A percentile compares a stretch with the other conserved stretches of the same genome.
Evolutionary conservation across 2,888 invertebrate species (phyloP).

Genomic region (Amphipyra tragopoginis): DNA sequence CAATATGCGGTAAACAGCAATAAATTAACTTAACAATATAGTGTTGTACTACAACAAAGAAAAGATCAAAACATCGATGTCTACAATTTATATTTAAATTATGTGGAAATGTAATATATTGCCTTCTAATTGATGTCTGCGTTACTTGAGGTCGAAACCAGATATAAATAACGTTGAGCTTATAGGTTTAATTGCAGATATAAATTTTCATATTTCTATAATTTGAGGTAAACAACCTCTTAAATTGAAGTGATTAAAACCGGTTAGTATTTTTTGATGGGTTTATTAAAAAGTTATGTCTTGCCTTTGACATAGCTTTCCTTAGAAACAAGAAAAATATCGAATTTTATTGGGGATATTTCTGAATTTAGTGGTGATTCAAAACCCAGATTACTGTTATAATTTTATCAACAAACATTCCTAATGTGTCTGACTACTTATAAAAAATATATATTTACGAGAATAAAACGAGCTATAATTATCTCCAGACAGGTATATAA

Average conservation of each 20-base stretch:
- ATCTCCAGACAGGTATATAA: constrained; percentile 21
- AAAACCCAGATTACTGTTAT: neutral
- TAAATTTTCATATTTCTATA: neutral
- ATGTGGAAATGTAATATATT: constrained; percentile 1
- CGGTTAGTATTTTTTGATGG: neutral
- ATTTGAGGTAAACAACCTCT: constrained; percentile 4
- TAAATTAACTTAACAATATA: neutral
- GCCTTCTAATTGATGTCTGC: neutral
- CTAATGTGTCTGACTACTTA: neutral
- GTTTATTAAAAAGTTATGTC: neutral
- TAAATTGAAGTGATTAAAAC: neutral
- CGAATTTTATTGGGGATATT: neutral
- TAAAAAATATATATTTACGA: constrained; percentile 13
- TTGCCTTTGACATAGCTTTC: constrained; percentile 5
- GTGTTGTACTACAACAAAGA: neutral
- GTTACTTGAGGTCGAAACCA: constrained; percentile 3
- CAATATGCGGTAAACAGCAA: constrained; percentile 2
- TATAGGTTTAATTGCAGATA: neutral
- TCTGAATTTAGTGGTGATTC: neutral
- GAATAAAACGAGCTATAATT: constrained; percentile 10
- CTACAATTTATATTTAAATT: neutral
- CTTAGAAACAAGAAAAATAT: neutral
- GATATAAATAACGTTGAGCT: neutral
- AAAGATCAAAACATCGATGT: constrained; percentile 3
- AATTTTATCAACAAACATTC: constrained; percentile 1